Evolutionary conservation across 64 coral and sea anemone genomes (phyloP).

Genomic region (Montipora sp.): DNA sequence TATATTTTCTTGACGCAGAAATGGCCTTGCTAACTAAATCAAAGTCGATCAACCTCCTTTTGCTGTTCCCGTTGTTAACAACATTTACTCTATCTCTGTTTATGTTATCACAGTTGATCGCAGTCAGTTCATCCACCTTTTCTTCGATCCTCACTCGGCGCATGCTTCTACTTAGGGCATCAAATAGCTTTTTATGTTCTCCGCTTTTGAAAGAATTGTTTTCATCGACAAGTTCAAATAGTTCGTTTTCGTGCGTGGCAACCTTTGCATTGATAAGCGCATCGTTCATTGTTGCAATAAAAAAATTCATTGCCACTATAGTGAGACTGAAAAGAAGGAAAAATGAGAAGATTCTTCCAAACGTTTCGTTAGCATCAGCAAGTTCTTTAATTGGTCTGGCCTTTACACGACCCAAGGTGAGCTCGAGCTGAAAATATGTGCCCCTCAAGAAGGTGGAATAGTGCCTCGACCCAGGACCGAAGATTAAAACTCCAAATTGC

Average conservation of each 20-base stretch:
- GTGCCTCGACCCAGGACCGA: background rate
- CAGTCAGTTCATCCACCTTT: background rate
- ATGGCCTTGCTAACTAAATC: conserved; percentile 13
- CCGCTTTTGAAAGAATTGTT: background rate
- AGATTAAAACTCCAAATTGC: conserved; percentile 16
- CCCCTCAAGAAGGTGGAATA: conserved; percentile 9
- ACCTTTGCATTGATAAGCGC: conserved; percentile 36
- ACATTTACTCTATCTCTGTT: background rate
- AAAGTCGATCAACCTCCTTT: background rate
- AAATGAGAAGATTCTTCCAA: conserved; percentile 15
- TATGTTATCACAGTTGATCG: background rate
- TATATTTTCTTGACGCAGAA: background rate
- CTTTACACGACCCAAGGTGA: conserved; percentile 44
- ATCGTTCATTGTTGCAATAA: conserved; percentile 51
- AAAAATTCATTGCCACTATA: conserved; percentile 42
- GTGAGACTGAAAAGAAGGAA: conserved; percentile 31
- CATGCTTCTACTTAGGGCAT: background rate
- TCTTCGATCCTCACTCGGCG: background rate
- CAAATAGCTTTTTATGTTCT: background rate
- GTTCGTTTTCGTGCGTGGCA: background rate
- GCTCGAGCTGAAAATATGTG: conserved; percentile 30
- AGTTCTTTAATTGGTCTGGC: conserved; percentile 30
- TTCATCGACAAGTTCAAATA: conserved; percentile 29
- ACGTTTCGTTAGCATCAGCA: background rate
- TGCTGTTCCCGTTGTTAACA: background rate